A percentile compares a stretch with the other conserved stretches of the same genome.
Conservation (phyloP, 1,140 invertebrate genomes). For the Bombyx mandarina region DNA sequence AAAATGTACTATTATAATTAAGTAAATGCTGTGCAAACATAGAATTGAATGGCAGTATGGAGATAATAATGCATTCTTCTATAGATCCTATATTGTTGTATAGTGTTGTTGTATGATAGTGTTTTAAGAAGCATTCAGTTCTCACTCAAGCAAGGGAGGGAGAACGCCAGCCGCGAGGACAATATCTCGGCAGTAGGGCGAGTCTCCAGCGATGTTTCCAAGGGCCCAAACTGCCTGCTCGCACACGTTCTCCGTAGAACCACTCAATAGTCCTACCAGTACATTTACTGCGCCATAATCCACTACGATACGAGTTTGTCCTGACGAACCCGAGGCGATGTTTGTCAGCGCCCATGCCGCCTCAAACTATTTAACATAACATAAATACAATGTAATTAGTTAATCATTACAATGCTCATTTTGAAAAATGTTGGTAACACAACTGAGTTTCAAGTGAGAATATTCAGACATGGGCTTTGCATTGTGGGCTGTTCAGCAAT, state of each 20-base stretch:
- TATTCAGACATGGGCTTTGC: too few relatives aligned
- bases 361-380: slow-evolving; percentile 82
- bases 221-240: slow-evolving; percentile 98
- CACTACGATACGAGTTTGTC: slow-evolving; percentile 93
- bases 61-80: too few relatives aligned
- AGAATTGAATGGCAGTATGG: too few relatives aligned
- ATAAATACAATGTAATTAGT: background rate
- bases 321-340: slow-evolving; percentile 96
- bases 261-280: slow-evolving; percentile 90
- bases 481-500: too few relatives aligned
- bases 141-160: slow-evolving; percentile 87
- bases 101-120: too few relatives aligned
- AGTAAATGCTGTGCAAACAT: too few relatives aligned
- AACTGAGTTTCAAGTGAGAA: too few relatives aligned
- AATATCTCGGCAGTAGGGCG: slow-evolving; percentile 91
- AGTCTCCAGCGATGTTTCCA: slow-evolving; percentile 97
- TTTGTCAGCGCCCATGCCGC: slow-evolving; percentile 98
- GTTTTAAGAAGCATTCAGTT: background rate
- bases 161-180: slow-evolving; percentile 90
- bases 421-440: background rate
- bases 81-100: too few relatives aligned
- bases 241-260: slow-evolving; percentile 93
- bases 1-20: too few relatives aligned
- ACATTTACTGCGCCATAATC: slow-evolving; percentile 94
- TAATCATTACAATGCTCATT: background rate